Base-by-base conservation (phyloP, 2,113 vertebrate genomes). In the Geothlypis trichas region DNA sequence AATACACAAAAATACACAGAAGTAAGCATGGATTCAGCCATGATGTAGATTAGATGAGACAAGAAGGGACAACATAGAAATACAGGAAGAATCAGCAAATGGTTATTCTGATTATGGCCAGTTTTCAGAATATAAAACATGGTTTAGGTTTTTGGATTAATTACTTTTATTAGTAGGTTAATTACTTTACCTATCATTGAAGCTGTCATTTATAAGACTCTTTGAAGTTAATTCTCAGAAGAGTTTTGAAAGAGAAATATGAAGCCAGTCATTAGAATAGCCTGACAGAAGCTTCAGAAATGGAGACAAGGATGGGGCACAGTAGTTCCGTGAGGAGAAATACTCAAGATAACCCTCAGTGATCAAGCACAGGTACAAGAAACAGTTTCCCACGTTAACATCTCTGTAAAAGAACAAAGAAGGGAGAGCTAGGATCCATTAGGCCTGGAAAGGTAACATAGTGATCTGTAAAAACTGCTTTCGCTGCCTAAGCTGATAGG, bases 1-100 rank as follows among this genome's bases (percentile, higher is more conserved):
- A 84, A 93, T 74, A 92, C 59, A 95, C 63, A 92, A 54, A 95
- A 90, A 58, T 46, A 46, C 35, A 58, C 35, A 80, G 49, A 88
- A 83, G 61, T 47, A 90, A 93, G 31, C 68, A 35, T 7, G 17
- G 63, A 66, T 85, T 90, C 92, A 86, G 55, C 28, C 26, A 5
- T n/a, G 63, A 62, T 74, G 59, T 73, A 75, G 66, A 85, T 83
- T 86, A 93, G 62, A 59, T 79, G 49, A 85, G 54, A 58, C 52
- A 84, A 81, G 83, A 95, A 35, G 28, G 27, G 55, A 55, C 58
- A 75, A 44, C 2, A 0, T 4, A 81, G 47, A 94, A 94, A 65
- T 42, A 78, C 20, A 79, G 15, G 41, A 82, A 82, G 52, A 93
- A 91, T 42, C 42, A 77, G 39, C 21, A 86, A 90, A 73, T 39